A percentile compares a stretch with the other conserved stretches of the same genome.
Conservation (phyloP, 2,113 vertebrate species). For the Gymnocephalus cernua region DNA sequence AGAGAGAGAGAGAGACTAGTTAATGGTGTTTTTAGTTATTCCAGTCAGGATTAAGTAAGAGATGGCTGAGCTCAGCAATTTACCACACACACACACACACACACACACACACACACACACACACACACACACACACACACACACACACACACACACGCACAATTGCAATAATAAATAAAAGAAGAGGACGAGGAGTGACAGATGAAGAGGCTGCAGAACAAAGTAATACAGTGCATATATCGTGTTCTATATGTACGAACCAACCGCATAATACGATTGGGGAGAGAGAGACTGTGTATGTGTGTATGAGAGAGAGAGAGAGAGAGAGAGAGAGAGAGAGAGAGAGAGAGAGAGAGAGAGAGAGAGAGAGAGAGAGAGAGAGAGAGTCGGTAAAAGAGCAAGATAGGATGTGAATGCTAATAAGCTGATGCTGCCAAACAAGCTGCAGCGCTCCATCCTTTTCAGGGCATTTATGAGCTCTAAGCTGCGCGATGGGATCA, state of each 20-base stretch:
- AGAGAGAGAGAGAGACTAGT: neutral
- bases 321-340: neutral
- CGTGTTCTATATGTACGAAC: conserved; percentile 11
- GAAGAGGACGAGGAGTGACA: conserved; percentile 7
- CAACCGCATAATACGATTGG: conserved; percentile 28
- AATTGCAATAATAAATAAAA: conserved; percentile 62
- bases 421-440: conserved; percentile 55
- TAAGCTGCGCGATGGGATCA: conserved; percentile 47
- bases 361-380: neutral
- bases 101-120: conserved; percentile 5
- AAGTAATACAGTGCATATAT: conserved; percentile 32
- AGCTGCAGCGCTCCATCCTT: conserved; percentile 64
- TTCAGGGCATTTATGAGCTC: conserved; percentile 60
- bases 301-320: neutral
- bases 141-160: conserved; percentile 24
- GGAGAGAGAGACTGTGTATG: neutral
- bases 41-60: conserved; percentile 39
- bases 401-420: conserved; percentile 64
- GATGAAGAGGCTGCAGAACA: conserved; percentile 30
- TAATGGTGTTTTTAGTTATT: conserved; percentile 45
- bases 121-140: neutral
- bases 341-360: neutral
- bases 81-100: neutral
- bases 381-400: conserved; percentile 17
- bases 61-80: conserved; percentile 41